A percentile compares a stretch with the other conserved stretches of the same genome.
Evolutionary conservation across 2,113 vertebrate species (phyloP).

Genomic region (Bos taurus): ARS-UCD2.0 NC_037354.1:19182501-19183000

Average conservation of each 20-base stretch:
- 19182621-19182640: neutral
- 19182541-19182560: neutral
- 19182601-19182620: neutral
- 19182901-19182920: neutral
- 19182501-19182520: neutral
- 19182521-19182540: neutral
- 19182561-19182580: neutral
- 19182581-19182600: neutral
- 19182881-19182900: neutral
- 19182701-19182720: neutral
- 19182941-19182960: constrained; percentile 91
- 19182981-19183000: constrained; percentile 89
- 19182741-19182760: neutral
- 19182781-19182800: neutral
- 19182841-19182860: neutral
- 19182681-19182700: neutral
- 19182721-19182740: neutral
- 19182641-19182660: neutral
- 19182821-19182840: neutral
- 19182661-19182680: neutral
- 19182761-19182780: neutral
- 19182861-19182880: neutral
- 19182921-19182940: constrained; percentile 91
- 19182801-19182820: neutral
- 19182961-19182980: constrained; percentile 83